A percentile compares a stretch with the other conserved stretches of the same genome.
phyloP scores from a whole-genome alignment of 2,888 invertebrate species.

The Lysandra coridon region DNA sequence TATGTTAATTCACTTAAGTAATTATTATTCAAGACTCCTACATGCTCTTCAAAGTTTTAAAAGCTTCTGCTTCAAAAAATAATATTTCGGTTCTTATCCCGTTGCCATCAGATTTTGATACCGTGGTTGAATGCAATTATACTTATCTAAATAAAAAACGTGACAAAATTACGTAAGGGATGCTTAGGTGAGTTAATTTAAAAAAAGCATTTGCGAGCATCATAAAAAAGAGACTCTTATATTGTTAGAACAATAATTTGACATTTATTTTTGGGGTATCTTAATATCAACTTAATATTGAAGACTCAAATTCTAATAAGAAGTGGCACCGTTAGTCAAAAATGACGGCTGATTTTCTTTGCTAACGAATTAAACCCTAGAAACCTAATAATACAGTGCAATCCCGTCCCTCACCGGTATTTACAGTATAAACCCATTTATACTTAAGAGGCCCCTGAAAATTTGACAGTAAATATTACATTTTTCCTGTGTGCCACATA shows the following conservation, averaged over 20 bases:
- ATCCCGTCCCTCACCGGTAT: no score
- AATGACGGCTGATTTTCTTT: no score
- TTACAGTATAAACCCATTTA: no score
- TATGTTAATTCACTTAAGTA: background rate
- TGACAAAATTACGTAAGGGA: constrained; percentile 1
- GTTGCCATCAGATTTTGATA: background rate
- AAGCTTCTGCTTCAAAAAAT: background rate
- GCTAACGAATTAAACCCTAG: no score
- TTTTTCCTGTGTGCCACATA: background rate
- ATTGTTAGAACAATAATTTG: background rate
- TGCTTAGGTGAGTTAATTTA: background rate
- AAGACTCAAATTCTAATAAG: no score
- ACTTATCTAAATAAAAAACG: constrained; percentile 22
- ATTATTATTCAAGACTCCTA: background rate
- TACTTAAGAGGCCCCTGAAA: no score
- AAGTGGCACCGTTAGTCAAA: no score
- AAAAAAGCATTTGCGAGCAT: background rate
- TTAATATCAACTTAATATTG: no score
- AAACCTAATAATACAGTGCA: no score
- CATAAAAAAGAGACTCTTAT: background rate
- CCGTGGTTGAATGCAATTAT: constrained; percentile 3
- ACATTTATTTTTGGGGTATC: no score
- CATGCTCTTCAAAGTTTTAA: background rate
- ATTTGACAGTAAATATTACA: no score
- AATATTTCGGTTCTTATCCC: background rate